Percentiles rank a stretch among this genome's conserved stretches.
Conservation (phyloP, 2,888 invertebrate species). For the Archips crataeganus region DNA sequence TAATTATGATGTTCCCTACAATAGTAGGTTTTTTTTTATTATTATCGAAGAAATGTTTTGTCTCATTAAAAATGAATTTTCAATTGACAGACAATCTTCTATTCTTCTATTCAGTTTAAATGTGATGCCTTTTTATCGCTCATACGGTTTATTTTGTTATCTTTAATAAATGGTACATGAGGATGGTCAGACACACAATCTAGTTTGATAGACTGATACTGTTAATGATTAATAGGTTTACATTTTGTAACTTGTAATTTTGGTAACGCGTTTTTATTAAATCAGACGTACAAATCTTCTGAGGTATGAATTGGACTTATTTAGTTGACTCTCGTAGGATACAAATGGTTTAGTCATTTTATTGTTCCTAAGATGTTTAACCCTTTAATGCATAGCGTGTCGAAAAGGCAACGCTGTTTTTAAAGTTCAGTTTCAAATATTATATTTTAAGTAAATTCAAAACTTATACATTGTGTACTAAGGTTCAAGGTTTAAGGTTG, state of each 20-base stretch:
- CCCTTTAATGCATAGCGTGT: too few species aligned
- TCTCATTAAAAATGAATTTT: neutral
- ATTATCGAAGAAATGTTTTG: neutral
- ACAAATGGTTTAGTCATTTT: conserved; percentile 44
- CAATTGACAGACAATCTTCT: neutral
- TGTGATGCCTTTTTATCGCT: neutral
- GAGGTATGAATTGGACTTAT: conserved; percentile 10
- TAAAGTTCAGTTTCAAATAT: too few species aligned
- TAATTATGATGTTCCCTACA: neutral
- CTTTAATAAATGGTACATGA: neutral
- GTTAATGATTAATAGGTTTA: conserved; percentile 39
- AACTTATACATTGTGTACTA: too few species aligned
- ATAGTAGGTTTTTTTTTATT: neutral
- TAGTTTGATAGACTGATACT: conserved; percentile 51
- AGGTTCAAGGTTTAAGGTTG: too few species aligned
- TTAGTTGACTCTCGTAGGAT: conserved; percentile 58
- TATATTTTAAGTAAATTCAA: too few species aligned
- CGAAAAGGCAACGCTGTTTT: too few species aligned
- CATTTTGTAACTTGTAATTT: conserved; percentile 25
- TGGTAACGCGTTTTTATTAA: conserved; percentile 38
- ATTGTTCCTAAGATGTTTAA: neutral
- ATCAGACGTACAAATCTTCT: conserved; percentile 33
- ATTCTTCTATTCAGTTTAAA: neutral
- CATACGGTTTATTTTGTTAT: neutral
- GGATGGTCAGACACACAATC: conserved; percentile 46